Conservation (phyloP, 2,113 vertebrate species). For the Petroica traversi region DNA sequence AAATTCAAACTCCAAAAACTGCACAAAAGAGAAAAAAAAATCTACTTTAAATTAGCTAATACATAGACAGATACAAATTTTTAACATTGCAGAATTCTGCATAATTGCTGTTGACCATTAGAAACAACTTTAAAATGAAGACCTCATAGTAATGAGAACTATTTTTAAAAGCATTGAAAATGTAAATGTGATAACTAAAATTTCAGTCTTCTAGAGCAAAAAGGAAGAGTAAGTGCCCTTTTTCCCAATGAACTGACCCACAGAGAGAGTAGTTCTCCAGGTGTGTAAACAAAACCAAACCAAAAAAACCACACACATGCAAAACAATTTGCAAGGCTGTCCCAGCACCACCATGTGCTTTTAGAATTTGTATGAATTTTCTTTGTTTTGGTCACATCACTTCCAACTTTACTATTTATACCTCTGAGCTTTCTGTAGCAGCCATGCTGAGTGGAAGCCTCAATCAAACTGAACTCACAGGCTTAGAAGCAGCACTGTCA, state of each 20-base stretch:
- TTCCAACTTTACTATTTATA: not conserved
- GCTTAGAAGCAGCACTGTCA: not conserved
- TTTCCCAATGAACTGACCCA: not conserved
- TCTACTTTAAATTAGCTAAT: not conserved
- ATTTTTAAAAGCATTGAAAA: not conserved
- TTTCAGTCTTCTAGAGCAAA: not conserved
- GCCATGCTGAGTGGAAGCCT: not conserved
- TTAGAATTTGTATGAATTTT: not conserved
- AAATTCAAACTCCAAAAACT: not conserved
- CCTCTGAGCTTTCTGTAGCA: not conserved
- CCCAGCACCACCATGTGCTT: not conserved
- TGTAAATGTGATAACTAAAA: not conserved
- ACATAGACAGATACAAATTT: not conserved
- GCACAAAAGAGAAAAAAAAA: not conserved
- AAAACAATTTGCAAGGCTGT: not conserved
- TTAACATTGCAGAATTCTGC: not conserved
- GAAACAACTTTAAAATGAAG: not conserved
- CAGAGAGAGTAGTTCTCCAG: not conserved
- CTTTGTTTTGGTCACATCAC: not conserved
- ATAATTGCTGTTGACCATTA: not conserved
- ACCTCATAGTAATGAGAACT: not conserved
- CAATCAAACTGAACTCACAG: not conserved
- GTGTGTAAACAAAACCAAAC: slow-evolving; percentile 3
- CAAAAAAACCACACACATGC: not conserved
- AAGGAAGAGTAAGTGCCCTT: not conserved